Conservation (phyloP, 2,888 invertebrate species). For the Shargacucullia verbasci region DNA sequence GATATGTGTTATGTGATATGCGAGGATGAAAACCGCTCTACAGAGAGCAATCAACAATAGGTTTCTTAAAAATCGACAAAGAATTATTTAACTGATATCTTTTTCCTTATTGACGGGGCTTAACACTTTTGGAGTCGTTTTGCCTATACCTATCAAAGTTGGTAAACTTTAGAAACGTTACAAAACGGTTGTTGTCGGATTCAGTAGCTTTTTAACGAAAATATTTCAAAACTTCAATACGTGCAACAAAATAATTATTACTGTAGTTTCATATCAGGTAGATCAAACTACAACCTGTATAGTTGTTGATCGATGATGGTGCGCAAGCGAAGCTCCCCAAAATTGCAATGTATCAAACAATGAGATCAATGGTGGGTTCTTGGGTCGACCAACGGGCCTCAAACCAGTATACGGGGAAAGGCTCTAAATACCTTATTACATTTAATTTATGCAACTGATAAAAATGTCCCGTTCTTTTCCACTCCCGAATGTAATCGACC, state of each 20-base stretch:
- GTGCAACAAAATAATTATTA: background rate
- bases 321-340: slow-evolving; percentile 72
- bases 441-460: slow-evolving; percentile 69
- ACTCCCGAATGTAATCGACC: slow-evolving; percentile 61
- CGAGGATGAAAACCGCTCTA: too few species aligned
- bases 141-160: too few species aligned
- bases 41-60: too few species aligned
- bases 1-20: background rate
- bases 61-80: too few species aligned
- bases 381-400: slow-evolving; percentile 83
- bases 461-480: slow-evolving; percentile 65
- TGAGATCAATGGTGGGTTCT: slow-evolving; percentile 73
- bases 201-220: too few species aligned
- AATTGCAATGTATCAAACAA: slow-evolving; percentile 84
- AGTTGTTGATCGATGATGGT: slow-evolving; percentile 65
- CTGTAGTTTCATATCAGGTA: background rate
- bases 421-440: slow-evolving; percentile 62
- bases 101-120: too few species aligned
- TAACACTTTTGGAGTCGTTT: too few species aligned
- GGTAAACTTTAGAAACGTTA: too few species aligned
- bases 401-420: slow-evolving; percentile 77
- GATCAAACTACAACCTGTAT: slow-evolving; percentile 65
- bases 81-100: too few species aligned
- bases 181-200: too few species aligned
- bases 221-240: too few species aligned